Evolutionary conservation across 2,888 invertebrate species (phyloP), one percentile per base, ranked within the genome.

Genomic region (Drosophila barbarae): DNA sequence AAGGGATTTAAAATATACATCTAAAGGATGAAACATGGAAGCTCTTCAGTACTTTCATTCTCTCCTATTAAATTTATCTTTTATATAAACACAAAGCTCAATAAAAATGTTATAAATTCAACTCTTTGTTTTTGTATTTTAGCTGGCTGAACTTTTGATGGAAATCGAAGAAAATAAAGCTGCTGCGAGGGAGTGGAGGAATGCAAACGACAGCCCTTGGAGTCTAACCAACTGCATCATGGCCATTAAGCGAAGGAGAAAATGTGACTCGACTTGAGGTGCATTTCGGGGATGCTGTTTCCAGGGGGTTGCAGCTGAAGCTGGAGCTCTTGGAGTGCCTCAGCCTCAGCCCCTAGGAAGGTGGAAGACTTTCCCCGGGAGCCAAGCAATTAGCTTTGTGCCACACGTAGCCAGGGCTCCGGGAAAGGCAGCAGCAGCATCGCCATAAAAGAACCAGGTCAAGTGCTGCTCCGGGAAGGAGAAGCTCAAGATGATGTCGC

Each of bases 401-500:
- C 38, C 67, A 67, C 67, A 58, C 67, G 49, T 68, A 53, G 47
- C 38, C 52, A 36, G 49, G 52, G 47, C 66, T 49, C 8, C 53
- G 34, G 26, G 38, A 36, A 18, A 28, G 71, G 63, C 56, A 46
- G 52, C 34, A 49, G 52, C 47, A 18, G 39, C 26, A 26, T 46
- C 67, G 50, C 54, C 46, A 35, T 47, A 53, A 65, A 32, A 59
- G 58, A 78, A 74, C 51, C 82, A 69, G 82, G 82, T 79, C 82
- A 82, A 82, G 79, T 79, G 74, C 69, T 76, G 72, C 78, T 76
- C 57, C 54, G 54, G 56, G 66, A 67, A 71, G 73, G 69, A 36
- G 60, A 35, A 55, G 41, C 59, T 32, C 56, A 56, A 54, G 53
- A 46, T 64, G 53, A 39, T 64, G 51, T 49, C 64, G 38, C 42